Conservation (phyloP, 2,888 invertebrate genomes). For the Entomobrya multifasciata region DNA sequence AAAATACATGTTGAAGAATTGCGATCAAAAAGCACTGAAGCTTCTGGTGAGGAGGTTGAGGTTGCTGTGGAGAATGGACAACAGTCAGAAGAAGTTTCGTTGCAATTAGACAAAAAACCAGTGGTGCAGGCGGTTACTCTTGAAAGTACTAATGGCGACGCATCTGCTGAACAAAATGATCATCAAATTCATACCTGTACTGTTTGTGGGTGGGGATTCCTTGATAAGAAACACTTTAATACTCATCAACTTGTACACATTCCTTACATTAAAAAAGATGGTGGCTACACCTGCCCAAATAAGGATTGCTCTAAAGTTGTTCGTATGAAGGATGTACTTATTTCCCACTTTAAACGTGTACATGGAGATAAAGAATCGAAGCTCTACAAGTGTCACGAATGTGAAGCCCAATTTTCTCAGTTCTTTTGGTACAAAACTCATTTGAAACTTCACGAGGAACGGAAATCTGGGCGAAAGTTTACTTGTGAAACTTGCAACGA, state of each 20-base stretch:
- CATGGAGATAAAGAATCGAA: neutral
- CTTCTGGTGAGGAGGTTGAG: neutral
- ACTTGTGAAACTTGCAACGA: neutral
- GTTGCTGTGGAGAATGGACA: too few species aligned
- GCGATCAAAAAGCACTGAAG: neutral
- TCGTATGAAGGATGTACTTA: neutral
- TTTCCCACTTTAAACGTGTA: neutral
- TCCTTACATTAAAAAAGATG: neutral
- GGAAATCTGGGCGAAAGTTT: conserved; percentile 32
- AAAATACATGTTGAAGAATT: neutral
- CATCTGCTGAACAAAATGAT: neutral
- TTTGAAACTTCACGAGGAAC: conserved; percentile 13
- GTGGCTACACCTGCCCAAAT: conserved; percentile 1
- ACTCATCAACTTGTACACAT: conserved; percentile 28
- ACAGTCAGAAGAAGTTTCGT: too few species aligned
- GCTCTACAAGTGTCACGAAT: conserved; percentile 21
- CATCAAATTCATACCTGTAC: neutral
- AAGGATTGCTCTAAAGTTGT: neutral
- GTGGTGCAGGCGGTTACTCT: too few species aligned
- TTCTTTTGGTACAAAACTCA: conserved; percentile 26
- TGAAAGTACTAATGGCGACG: neutral
- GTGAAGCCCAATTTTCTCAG: neutral
- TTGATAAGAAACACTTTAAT: neutral
- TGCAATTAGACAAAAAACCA: neutral
- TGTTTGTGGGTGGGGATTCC: conserved; percentile 32